Percentiles rank a stretch among this genome's conserved stretches.
Evolutionary conservation across 2,797 vertebrate species (phyloP).

Genomic region (Mus minutoides): DNA sequence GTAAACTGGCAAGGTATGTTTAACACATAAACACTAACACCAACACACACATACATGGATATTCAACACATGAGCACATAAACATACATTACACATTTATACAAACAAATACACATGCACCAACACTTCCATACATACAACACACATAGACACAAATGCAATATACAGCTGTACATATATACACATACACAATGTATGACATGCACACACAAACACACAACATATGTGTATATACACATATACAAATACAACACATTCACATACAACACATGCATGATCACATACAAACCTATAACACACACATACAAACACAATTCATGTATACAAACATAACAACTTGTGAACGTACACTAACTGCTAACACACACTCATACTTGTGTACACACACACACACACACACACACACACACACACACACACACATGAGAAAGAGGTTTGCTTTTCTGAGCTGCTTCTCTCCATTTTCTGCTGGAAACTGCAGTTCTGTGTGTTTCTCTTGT

Average conservation of each 20-base stretch:
- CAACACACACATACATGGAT: neutral
- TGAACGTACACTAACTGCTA: neutral
- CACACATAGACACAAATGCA: neutral
- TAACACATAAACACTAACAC: neutral
- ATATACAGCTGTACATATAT: neutral
- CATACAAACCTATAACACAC: neutral
- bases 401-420: neutral
- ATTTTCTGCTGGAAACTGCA: neutral
- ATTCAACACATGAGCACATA: neutral
- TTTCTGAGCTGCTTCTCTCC: neutral
- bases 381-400: neutral
- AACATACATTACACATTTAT: neutral
- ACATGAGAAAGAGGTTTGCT: neutral
- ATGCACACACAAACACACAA: neutral
- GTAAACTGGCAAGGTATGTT: neutral
- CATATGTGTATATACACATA: neutral
- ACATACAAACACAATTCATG: neutral
- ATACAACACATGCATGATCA: neutral
- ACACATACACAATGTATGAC: neutral
- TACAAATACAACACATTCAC: neutral
- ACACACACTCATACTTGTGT: neutral
- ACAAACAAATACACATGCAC: neutral
- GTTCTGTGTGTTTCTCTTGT: neutral
- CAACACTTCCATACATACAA: neutral
- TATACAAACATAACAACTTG: neutral